phyloP scores from a whole-genome alignment of 2,113 vertebrate genomes.

The Lamprologus tigripictilis region DNA sequence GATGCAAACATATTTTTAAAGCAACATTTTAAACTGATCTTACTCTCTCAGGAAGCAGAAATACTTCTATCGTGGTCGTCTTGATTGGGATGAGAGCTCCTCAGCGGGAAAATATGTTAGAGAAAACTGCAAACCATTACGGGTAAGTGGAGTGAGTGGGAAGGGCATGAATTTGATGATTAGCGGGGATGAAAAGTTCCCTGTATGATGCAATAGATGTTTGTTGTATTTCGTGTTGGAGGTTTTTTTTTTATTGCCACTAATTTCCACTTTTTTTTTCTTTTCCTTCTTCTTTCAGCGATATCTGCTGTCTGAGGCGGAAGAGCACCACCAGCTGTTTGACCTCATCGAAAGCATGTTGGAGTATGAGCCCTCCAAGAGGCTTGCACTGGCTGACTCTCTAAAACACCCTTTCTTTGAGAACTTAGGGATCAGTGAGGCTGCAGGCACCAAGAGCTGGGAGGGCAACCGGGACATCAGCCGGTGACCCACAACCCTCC shows the following conservation, averaged over 20 bases:
- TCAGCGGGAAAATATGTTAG: conserved; percentile 91
- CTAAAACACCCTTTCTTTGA: conserved; percentile 90
- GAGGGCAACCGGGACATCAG: conserved; percentile 95
- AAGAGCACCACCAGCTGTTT: conserved; percentile 93
- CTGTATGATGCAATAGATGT: neutral
- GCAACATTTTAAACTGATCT: neutral
- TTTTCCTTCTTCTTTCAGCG: conserved; percentile 63
- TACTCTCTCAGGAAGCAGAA: conserved; percentile 87
- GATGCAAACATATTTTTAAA: neutral
- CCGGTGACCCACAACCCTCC: conserved; percentile 77
- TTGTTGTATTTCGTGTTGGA: neutral
- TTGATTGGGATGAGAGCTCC: conserved; percentile 95
- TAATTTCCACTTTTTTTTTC: neutral
- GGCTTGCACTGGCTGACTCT: conserved; percentile 78
- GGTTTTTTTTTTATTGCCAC: neutral
- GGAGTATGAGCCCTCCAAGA: conserved; percentile 91
- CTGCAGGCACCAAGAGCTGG: conserved; percentile 79
- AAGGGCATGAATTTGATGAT: neutral
- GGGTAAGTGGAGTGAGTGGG: conserved; percentile 70
- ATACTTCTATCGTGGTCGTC: conserved; percentile 90
- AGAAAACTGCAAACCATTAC: conserved; percentile 94
- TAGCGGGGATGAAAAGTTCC: no score
- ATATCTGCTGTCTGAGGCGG: conserved; percentile 86
- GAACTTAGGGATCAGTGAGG: conserved; percentile 54
- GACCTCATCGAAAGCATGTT: conserved; percentile 94